Percentiles rank a stretch among this genome's conserved stretches.
phyloP scores from a whole-genome alignment of 2,797 vertebrate species.

The Anabacerthia variegaticeps region DNA sequence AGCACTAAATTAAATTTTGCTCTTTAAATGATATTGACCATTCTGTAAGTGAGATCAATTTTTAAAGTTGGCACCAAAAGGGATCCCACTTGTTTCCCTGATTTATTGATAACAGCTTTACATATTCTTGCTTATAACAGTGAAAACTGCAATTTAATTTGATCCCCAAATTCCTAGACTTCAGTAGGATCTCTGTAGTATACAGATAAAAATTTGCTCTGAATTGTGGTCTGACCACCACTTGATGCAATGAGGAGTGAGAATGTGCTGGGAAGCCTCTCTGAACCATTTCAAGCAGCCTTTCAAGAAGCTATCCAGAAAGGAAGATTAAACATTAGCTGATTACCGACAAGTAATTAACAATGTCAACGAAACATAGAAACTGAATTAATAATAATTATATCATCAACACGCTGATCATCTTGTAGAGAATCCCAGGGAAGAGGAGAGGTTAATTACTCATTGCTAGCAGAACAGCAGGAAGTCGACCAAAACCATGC shows the following conservation, averaged over 20 bases:
- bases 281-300: constrained; percentile 63
- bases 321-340: constrained; percentile 87
- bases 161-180: constrained; percentile 66
- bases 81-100: constrained; percentile 65
- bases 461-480: constrained; percentile 79
- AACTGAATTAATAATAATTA: constrained; percentile 89
- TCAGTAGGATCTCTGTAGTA: constrained; percentile 59
- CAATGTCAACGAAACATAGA: constrained; percentile 83
- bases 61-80: constrained; percentile 73
- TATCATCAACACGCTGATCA: constrained; percentile 83
- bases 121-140: constrained; percentile 63
- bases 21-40: constrained; percentile 61
- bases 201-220: constrained; percentile 79
- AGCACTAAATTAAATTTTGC: constrained; percentile 55
- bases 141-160: constrained; percentile 78
- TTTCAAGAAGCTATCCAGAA: constrained; percentile 77
- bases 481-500: constrained; percentile 76
- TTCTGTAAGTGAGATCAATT: constrained; percentile 68
- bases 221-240: constrained; percentile 62
- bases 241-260: constrained; percentile 48
- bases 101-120: constrained; percentile 76
- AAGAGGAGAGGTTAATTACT: constrained; percentile 90
- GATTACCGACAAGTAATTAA: constrained; percentile 92
- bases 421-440: constrained; percentile 83
- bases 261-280: constrained; percentile 41